Percentiles rank a stretch among this genome's conserved stretches.
phyloP scores from a whole-genome alignment of 2,888 invertebrate species.

The Mythimna pallens region DNA sequence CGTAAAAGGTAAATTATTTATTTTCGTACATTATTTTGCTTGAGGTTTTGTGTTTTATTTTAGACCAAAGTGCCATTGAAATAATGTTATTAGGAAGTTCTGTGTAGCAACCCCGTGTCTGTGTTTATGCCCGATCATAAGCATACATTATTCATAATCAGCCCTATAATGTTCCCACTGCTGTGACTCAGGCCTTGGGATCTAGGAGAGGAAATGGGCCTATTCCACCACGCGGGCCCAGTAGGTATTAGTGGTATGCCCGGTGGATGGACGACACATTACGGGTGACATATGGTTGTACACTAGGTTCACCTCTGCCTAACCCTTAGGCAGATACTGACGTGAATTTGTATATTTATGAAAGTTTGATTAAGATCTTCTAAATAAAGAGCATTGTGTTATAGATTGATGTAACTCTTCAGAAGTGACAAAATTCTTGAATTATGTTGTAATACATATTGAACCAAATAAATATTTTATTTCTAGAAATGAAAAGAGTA shows the following conservation, averaged over 20 bases:
- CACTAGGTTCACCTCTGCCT: too few relatives aligned
- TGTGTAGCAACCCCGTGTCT: too few relatives aligned
- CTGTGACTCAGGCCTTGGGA: neutral
- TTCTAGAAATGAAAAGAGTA: constrained; percentile 36
- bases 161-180: neutral
- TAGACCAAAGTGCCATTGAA: too few relatives aligned
- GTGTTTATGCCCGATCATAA: neutral
- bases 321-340: too few relatives aligned
- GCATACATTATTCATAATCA: neutral
- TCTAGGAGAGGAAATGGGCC: neutral
- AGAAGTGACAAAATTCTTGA: neutral
- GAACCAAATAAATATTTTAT: neutral
- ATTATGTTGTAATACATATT: neutral
- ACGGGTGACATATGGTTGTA: too few relatives aligned
- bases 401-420: too few relatives aligned
- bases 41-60: too few relatives aligned
- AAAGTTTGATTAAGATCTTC: too few relatives aligned
- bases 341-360: too few relatives aligned
- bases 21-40: too few relatives aligned
- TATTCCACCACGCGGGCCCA: neutral
- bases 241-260: neutral
- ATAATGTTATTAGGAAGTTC: too few relatives aligned
- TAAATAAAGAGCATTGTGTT: too few relatives aligned
- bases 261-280: neutral
- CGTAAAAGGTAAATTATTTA: constrained; percentile 1